Base-by-base conservation (phyloP, 2,113 vertebrate genomes). In the Eonycteris spelaea region DNA sequence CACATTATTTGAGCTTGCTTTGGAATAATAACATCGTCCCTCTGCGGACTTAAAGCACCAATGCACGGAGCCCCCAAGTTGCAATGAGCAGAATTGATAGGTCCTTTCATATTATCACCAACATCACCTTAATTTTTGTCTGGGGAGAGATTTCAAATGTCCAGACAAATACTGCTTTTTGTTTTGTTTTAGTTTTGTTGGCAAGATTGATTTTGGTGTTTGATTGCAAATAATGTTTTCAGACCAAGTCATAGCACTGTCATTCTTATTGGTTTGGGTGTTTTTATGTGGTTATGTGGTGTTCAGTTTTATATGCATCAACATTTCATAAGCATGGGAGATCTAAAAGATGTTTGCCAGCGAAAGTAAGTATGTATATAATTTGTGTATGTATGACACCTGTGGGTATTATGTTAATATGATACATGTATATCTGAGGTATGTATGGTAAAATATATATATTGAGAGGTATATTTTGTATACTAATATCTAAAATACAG, bases 61-160 rank as follows among this genome's bases (percentile, higher is more conserved):
- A n/a, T 6, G 19, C 21, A 26, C n/a, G 21, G 7, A 85, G 5
- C 43, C 73, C 57, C 19, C 11, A 65, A 15, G 22, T n/a, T 6
- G 0, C n/a, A 24, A 21, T 4, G 0, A 87, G 33, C 3, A 45
- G 2, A 22, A 55, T 3, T 10, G 11, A 28, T 9, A 45, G 15
- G 33, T 38, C 1, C 7, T 51, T 1, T 2, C 38, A 6, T 26
- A 14, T 35, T 33, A 28, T 48, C 43, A 26, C 2, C 7, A 43
- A 43, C 8, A n/a, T 38, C 33, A 6, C 6, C 38, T 67, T 8
- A 4, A 35, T 0, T 38, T 30, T 73, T 70, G 18, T 38, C 57
- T 80, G 5, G 15, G 22, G 40, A 38, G 14, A 71, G 57, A 74
- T 40, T 1, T 38, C 15, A 11, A 15, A 19, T 26, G 6, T 70